A percentile compares a stretch with the other conserved stretches of the same genome.
Evolutionary conservation across 2,888 invertebrate genomes (phyloP).

Genomic region (Rotaria sp.): DNA sequence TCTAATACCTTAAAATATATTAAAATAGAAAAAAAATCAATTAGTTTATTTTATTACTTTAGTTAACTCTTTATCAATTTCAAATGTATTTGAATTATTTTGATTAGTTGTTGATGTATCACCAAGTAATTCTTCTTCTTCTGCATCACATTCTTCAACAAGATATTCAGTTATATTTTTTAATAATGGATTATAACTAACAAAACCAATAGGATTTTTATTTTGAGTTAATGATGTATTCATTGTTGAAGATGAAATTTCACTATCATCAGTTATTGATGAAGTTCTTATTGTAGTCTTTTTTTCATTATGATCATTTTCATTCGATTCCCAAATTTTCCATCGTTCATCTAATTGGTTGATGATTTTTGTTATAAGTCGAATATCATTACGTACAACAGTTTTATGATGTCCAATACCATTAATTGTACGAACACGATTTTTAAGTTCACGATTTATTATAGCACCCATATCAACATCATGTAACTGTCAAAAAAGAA

Average conservation of each 20-base stretch:
- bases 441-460: slow-evolving; percentile 87
- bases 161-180: slow-evolving; percentile 93
- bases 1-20: slow-evolving; percentile 68
- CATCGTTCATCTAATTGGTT: slow-evolving; percentile 79
- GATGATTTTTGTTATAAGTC: slow-evolving; percentile 79
- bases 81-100: not conserved
- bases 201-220: slow-evolving; percentile 24
- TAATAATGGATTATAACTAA: slow-evolving; percentile 71
- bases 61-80: slow-evolving; percentile 29
- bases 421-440: slow-evolving; percentile 67
- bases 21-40: slow-evolving; percentile 64
- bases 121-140: not conserved
- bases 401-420: slow-evolving; percentile 48
- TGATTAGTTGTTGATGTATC: not conserved
- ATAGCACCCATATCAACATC: slow-evolving; percentile 88
- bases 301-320: slow-evolving; percentile 43
- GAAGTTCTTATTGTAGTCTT: not conserved
- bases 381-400: slow-evolving; percentile 79
- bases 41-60: not conserved
- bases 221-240: not conserved
- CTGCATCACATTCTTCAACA: slow-evolving; percentile 69
- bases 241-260: slow-evolving; percentile 7
- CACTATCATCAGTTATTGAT: not conserved
- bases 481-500: slow-evolving; percentile 61
- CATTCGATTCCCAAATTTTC: slow-evolving; percentile 67